These are phyloP conservation scores for Lasioglossum zephyrum DNA, from an alignment of 2,888 invertebrate species.

Conservation along the genomic window DNA sequence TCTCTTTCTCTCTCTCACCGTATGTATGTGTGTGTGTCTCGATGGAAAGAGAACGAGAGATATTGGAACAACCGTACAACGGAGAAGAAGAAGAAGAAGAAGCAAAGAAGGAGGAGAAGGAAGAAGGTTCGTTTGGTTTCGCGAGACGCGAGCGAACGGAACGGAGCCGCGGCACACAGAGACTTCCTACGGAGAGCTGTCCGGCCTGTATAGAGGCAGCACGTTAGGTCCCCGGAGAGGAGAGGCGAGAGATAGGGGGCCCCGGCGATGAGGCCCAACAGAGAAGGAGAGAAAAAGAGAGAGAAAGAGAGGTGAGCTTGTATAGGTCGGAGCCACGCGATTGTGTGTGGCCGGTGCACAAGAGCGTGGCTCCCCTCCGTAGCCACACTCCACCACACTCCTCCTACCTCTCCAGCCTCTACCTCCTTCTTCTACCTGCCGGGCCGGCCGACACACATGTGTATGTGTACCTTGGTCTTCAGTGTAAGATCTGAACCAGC, in stretches of 20 bases:
- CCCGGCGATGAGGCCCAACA: background rate
- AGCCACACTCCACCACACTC: slow-evolving; percentile 77
- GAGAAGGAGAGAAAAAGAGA: background rate
- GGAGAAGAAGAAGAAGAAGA: background rate
- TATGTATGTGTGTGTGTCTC: background rate
- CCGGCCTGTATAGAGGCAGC: slow-evolving; percentile 54
- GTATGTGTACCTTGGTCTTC: slow-evolving; percentile 83
- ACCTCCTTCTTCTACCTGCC: slow-evolving; percentile 79
- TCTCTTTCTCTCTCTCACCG: background rate
- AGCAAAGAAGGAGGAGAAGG: background rate
- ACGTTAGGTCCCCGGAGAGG: slow-evolving; percentile 39
- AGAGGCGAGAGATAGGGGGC: slow-evolving; percentile 54
- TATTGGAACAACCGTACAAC: background rate
- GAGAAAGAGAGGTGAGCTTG: slow-evolving; percentile 26
- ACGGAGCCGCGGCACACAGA: slow-evolving; percentile 14
- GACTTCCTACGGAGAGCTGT: slow-evolving; percentile 31
- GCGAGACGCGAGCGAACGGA: slow-evolving; percentile 3
- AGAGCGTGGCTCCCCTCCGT: slow-evolving; percentile 73
- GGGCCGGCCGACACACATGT: slow-evolving; percentile 80
- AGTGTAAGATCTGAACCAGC: slow-evolving; percentile 84
- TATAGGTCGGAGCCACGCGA: slow-evolving; percentile 41
- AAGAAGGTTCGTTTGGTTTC: slow-evolving; percentile 22
- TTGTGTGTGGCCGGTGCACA: slow-evolving; percentile 74
- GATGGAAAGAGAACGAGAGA: slow-evolving; percentile 1
- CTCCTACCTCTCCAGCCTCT: slow-evolving; percentile 76